Evolutionary conservation across 2,888 invertebrate genomes (phyloP), one percentile per base, ranked within the genome.

Genomic region (Synergus umbraculus): DNA sequence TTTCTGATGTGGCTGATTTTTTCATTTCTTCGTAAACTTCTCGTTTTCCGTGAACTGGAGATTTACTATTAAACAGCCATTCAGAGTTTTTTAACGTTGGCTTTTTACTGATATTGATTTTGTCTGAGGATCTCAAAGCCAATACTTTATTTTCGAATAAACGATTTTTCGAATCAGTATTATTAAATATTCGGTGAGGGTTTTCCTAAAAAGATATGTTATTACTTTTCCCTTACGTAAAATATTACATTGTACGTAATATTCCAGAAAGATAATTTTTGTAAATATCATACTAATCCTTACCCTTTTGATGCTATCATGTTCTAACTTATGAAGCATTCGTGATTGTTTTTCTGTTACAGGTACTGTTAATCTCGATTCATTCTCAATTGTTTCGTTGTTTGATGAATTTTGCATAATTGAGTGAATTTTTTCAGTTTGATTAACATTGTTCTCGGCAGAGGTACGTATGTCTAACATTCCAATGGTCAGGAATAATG

Each of bases 41-140:
- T 54, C 49, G 22, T 54, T 73, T 73, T 29, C n/a, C 37, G 41
- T 73, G 73, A 73, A 37, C 12, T 10, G 37, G 54, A 49, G 54
- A 73, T 73, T 41, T 41, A 29, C 54, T n/a, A 54, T 37, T 49
- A 37, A 54, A 73, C 4, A 58, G 15, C 29, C 54, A 13, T 49
- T n/a, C 15, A 10, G 49, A 46, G n/a, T 37, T 73, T 73, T 73
- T 49, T 10, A 37, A 2, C 8, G 29, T 49, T 15, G 69, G 22
- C 15, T 69, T 49, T 37, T 69, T 69, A 22, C 29, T 69, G 0
- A 49, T 46, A 69, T 69, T 29, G 15, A n/a, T 5, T 46, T 67
- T 49, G 29, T 43, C 29, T 29, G 15, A 13, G 22, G 18, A 46
- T 69, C 29, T 29, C 5, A 13, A 29, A 29, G 15, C 9, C 8